Evolutionary conservation across 1,140 invertebrate species (phyloP), one percentile per base, ranked within the genome.

Genomic region (Globodera ellingtonae): DNA sequence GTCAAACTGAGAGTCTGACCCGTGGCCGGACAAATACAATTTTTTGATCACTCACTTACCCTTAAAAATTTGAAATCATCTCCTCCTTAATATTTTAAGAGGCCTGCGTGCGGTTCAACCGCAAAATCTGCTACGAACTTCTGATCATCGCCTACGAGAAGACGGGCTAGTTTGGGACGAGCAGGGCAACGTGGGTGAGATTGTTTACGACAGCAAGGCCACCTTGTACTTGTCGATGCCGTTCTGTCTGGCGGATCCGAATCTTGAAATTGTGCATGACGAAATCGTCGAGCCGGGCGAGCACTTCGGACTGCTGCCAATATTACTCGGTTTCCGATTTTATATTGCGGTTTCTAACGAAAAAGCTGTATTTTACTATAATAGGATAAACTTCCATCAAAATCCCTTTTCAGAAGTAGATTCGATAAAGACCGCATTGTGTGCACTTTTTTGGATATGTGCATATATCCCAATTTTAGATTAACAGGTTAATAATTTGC

Each of bases 381-480:
- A 3, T 15, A 15, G 13, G 13, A 3, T 65, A 21, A 65, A 21
- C 13, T 35, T 35, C 35, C 35, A 35, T 65, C 0, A 65, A 3
- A 65, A 15, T 65, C 1, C 13, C 21, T 65, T 13, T 69, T 69
- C n/a, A 69, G 66, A 56, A 56, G 4, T 24, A 75, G 74, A 13
- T 82, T 72, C 79, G 46, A 82, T n/a, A 81, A 82, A 50, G 81
- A 82, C 59, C 82, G 81, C 15, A 79, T 81, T 44, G 65, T 82
- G 46, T 81, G 81, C 21, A 82, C 81, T 78, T 82, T 82, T 50
- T 70, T 82, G n/a, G 81, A 82, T 6, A 72, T 82, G 79, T 67
- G 70, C 10, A n/a, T n/a, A 35, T 83, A 10, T 72, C 81, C n/a
- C 81, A 82, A 24, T 82, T 82, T 46, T 73, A 72, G 3, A 74